Base-by-base conservation (phyloP, 2,113 vertebrate species). In the Sinocyclocheilus rhinocerous region DNA sequence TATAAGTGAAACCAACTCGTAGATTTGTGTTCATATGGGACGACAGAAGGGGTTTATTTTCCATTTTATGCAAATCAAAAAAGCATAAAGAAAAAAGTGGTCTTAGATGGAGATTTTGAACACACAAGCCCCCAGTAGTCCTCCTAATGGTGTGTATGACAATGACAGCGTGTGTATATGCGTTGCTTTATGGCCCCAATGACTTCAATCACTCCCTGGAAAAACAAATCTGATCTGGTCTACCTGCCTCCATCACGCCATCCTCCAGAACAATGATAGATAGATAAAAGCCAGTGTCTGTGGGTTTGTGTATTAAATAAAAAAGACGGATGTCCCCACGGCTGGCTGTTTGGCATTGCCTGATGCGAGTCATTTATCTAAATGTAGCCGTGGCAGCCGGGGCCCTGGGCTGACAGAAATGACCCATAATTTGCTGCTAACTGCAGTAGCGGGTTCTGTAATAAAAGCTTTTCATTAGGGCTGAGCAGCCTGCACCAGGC, bases 381-480 rank as follows among this genome's bases (percentile, higher is more conserved):
- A 96, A 97, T 97, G 96, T 95, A 96, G 95, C 96, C 90, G 91
- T 94, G 94, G 92, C 91, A 94, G 94, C 91, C 92, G 90, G 93
- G 92, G 94, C 95, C 95, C 95, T 96, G 93, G 92, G 93, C 92
- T 94, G 93, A 93, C 75, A 86, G 70, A 88, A 95, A 94, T 96
- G 96, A 96, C 96, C 96, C 95, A 95, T 96, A 96, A 98, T 98
- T 97, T 97, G 94, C 95, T 94, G 90, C 93, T 96, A 96, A 96
- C 97, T 97, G 96, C 96, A 93, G 95, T 94, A 94, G 90, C 87
- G 94, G 95, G 95, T 92, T 94, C 92, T 76, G 90, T 93, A 92
- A 97, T 96, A 97, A 97, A 96, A 96, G 92, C 93, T 92, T 94
- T 93, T 94, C 94, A 94, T 94, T 96, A 95, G 91, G 81, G 89